Evolutionary conservation across 2,113 vertebrate genomes (phyloP), one percentile per base, ranked within the genome.

Genomic region (Climacteris rufus): DNA sequence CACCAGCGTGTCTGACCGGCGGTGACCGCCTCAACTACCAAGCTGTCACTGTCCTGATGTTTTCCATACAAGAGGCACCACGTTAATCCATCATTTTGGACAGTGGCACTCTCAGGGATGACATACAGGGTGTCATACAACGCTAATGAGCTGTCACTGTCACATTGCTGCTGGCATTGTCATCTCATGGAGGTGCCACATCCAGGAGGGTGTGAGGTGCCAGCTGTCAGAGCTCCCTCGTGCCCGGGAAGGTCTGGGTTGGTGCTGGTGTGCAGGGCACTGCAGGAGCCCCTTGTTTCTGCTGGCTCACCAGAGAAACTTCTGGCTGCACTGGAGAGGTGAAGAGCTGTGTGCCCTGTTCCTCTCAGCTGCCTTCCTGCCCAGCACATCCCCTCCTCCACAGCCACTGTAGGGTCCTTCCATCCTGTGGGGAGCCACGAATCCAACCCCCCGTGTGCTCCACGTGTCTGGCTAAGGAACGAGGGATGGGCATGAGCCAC

Each of bases 401-500:
- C 70, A 17, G 71, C 24, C n/a, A 3, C 1, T 5, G 4, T 2
- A 33, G 44, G 14, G 30, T 27, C 33, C 22, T 61, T 54, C 37
- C 33, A 9, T n/a, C n/a, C 69, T 9, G 14, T 0, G 10, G 14
- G 10, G 30, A 9, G n/a, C 10, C 33, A 1, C 0, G 1, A 39
- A 21, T 25, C 68, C 83, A 8, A 15, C 0, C 2, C n/a, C 33
- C 5, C 0, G 0, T 2, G 35, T 31, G 56, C 47, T 42, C 47
- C 40, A 0, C 0, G 9, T 22, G 75, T 10, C 18, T 15, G 59
- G 6, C 15, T 21, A 1, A 15, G 1, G 6, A 14, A 3, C 0
- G 35, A 39, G n/a, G 35, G 13, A 8, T 0, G 1, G 40, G 6
- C 1, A 1, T 1, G 40, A 61, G 6, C 13, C 37, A 6, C 0